Percentiles rank a stretch among this genome's conserved stretches.
Evolutionary conservation across 2,113 vertebrate species (phyloP).

Genomic region (Isurus oxyrinchus): DNA sequence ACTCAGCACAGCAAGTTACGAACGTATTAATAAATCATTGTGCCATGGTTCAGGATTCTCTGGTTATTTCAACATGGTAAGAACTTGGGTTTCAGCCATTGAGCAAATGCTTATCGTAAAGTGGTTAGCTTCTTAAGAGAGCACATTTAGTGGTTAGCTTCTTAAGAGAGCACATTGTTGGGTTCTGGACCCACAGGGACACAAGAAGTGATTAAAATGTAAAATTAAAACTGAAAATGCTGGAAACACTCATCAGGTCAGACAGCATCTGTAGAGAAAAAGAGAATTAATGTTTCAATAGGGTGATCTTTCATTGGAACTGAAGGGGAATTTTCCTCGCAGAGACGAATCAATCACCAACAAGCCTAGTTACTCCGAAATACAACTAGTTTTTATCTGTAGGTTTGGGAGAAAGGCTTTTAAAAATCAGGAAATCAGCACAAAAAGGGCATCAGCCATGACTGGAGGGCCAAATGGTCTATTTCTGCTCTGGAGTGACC

Average conservation of each 20-base stretch:
- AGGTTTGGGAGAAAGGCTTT: background rate
- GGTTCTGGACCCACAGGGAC: background rate
- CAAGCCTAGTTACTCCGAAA: background rate
- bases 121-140: background rate
- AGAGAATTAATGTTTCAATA: background rate
- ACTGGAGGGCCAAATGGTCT: background rate
- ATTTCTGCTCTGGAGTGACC: too few relatives aligned
- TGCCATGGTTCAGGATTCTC: background rate
- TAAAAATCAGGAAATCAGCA: background rate
- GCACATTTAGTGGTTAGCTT: background rate
- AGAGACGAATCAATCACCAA: too few relatives aligned
- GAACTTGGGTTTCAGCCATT: background rate
- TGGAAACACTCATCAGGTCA: background rate
- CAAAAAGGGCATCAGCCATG: background rate
- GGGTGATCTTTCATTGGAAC: background rate
- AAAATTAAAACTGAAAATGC: background rate
- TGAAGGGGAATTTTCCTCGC: too few relatives aligned
- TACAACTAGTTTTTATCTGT: background rate
- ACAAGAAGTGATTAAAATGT: background rate
- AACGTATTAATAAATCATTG: background rate
- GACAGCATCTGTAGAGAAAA: background rate
- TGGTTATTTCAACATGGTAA: background rate
- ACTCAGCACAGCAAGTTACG: background rate
- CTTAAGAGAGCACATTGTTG: background rate
- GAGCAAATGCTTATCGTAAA: background rate